phyloP scores from a whole-genome alignment of 2,888 invertebrate species.

The Laothoe populi region DNA sequence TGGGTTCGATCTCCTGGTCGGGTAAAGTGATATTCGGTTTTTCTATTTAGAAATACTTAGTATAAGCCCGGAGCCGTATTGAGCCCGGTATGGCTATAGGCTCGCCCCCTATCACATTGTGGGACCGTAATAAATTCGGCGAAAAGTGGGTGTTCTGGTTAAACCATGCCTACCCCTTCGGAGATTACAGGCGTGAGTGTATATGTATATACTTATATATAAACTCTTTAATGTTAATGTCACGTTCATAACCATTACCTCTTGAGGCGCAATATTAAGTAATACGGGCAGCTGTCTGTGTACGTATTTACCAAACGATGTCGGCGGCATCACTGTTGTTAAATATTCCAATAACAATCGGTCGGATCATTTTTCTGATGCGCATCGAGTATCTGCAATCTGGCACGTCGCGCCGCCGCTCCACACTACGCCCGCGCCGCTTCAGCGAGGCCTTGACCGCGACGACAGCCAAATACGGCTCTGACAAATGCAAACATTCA shows the following conservation, averaged over 20 bases:
- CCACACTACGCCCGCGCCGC: conserved; percentile 42
- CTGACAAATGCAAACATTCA: conserved; percentile 51
- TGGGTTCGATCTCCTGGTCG: no score
- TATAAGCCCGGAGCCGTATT: no score
- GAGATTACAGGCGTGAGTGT: no score
- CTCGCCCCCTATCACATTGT: no score
- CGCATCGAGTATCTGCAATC: conserved; percentile 55
- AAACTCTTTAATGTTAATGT: not conserved
- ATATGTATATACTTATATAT: no score
- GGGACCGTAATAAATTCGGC: no score
- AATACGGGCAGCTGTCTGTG: conserved; percentile 8
- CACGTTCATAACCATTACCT: not conserved
- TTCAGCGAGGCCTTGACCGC: conserved; percentile 75
- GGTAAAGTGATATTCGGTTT: no score
- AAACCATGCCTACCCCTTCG: no score
- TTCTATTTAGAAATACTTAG: no score
- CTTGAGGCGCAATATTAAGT: conserved; percentile 7
- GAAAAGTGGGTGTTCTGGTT: no score
- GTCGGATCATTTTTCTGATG: conserved; percentile 61
- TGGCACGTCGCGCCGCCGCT: conserved; percentile 34
- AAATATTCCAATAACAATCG: conserved; percentile 48
- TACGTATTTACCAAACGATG: conserved; percentile 24
- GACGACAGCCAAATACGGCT: conserved; percentile 33
- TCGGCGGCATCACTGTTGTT: conserved; percentile 24
- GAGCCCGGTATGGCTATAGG: no score